Percentiles rank a stretch among this genome's conserved stretches.
Conservation (phyloP, 2,888 invertebrate species). For the Tinea trinotella region DNA sequence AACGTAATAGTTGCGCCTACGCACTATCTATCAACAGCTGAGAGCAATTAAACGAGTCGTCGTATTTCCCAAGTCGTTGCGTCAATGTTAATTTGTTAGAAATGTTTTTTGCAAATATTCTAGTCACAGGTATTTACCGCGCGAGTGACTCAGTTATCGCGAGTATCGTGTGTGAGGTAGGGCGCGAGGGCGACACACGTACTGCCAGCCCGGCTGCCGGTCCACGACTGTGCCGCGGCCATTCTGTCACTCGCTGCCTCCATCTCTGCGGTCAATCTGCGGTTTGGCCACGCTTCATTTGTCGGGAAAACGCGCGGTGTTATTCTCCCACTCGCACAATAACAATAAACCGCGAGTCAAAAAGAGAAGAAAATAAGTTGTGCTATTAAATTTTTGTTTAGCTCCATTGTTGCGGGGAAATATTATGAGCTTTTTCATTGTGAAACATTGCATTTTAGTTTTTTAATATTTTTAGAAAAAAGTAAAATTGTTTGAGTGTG, state of each 20-base stretch:
- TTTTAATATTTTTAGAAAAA: not conserved
- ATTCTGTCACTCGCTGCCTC: constrained; percentile 71
- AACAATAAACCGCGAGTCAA: constrained; percentile 27
- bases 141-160: constrained; percentile 32
- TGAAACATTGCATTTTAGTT: constrained; percentile 26
- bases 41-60: constrained; percentile 33
- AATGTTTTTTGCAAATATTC: constrained; percentile 27
- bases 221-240: constrained; percentile 67
- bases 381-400: constrained; percentile 64
- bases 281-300: constrained; percentile 73
- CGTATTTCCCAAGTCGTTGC: constrained; percentile 44
- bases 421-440: constrained; percentile 65
- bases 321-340: constrained; percentile 43
- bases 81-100: constrained; percentile 30
- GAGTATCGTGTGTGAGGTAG: constrained; percentile 14
- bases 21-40: constrained; percentile 51
- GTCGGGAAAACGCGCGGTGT: constrained; percentile 64
- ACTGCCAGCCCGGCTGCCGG: constrained; percentile 53
- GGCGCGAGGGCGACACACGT: constrained; percentile 33
- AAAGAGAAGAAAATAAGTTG: constrained; percentile 55
- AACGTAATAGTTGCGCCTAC: constrained; percentile 25
- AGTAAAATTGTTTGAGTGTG: too few species aligned
- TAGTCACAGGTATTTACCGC: constrained; percentile 40
- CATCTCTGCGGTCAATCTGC: constrained; percentile 74
- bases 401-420: constrained; percentile 64